phyloP scores from a whole-genome alignment of 2,113 vertebrate species.

The Solea solea region DNA sequence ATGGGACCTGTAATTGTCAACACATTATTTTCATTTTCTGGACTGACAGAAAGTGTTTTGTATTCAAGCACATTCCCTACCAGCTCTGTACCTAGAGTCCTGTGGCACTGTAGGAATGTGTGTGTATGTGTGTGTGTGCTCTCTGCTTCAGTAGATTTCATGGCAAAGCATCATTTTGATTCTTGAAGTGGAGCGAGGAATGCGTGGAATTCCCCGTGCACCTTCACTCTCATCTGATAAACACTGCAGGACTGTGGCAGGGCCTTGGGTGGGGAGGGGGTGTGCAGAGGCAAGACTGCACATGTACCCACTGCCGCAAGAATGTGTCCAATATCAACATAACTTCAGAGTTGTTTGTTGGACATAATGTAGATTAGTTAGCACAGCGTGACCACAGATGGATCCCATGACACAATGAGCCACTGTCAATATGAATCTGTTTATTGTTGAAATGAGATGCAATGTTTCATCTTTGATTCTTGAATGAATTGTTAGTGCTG shows the following conservation, averaged over 20 bases:
- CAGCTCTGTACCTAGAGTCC: slow-evolving; percentile 33
- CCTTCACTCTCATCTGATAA: slow-evolving; percentile 74
- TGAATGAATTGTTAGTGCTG: slow-evolving; percentile 31
- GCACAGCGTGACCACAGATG: slow-evolving; percentile 39
- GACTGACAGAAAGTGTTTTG: slow-evolving; percentile 47
- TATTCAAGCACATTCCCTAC: slow-evolving; percentile 39
- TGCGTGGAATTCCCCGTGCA: slow-evolving; percentile 76
- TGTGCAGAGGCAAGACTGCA: slow-evolving; percentile 55
- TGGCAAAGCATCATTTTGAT: slow-evolving; percentile 17
- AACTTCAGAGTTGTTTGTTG: slow-evolving; percentile 54
- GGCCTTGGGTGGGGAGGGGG: slow-evolving; percentile 30
- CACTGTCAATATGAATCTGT: slow-evolving; percentile 12
- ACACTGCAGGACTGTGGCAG: slow-evolving; percentile 53
- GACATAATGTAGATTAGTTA: slow-evolving; percentile 41
- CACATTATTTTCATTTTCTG: slow-evolving; percentile 60
- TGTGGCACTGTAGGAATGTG: background rate
- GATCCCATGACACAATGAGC: slow-evolving; percentile 23
- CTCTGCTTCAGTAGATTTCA: slow-evolving; percentile 23
- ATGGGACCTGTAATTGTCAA: slow-evolving; percentile 59
- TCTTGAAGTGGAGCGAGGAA: slow-evolving; percentile 63
- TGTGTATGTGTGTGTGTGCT: background rate
- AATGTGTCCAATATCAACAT: slow-evolving; percentile 61
- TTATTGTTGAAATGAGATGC: slow-evolving; percentile 26
- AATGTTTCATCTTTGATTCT: slow-evolving; percentile 17
- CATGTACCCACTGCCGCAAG: slow-evolving; percentile 65